Percentiles rank a stretch among this genome's conserved stretches.
phyloP scores from a whole-genome alignment of 2,113 vertebrate genomes.

The Tachuris rubrigastra region DNA sequence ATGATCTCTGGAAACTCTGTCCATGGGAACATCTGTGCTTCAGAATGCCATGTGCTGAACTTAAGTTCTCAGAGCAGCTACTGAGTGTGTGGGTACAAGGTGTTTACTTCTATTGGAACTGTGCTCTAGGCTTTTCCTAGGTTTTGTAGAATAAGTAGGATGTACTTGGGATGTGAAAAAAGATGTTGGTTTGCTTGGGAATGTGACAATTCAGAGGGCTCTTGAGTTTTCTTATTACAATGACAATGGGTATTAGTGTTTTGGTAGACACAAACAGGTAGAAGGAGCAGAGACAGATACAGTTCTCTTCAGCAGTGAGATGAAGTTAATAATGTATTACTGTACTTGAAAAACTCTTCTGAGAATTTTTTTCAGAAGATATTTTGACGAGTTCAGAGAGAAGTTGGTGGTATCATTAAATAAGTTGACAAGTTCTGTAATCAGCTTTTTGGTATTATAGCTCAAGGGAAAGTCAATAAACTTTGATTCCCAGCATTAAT shows the following conservation, averaged over 20 bases:
- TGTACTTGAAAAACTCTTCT: slow-evolving; percentile 50
- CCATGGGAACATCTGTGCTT: not conserved
- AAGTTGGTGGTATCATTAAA: slow-evolving; percentile 70
- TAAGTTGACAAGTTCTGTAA: slow-evolving; percentile 73
- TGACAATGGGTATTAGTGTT: not conserved
- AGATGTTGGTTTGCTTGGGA: not conserved
- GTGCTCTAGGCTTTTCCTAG: not conserved
- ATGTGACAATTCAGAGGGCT: not conserved
- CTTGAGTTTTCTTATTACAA: not conserved
- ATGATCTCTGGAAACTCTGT: not conserved
- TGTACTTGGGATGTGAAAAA: not conserved
- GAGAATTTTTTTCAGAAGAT: slow-evolving; percentile 67
- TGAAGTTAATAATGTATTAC: slow-evolving; percentile 20
- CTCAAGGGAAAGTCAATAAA: slow-evolving; percentile 84
- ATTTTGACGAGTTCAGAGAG: slow-evolving; percentile 63
- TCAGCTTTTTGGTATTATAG: slow-evolving; percentile 71
- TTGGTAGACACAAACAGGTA: not conserved
- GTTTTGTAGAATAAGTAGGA: not conserved
- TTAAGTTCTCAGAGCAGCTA: not conserved
- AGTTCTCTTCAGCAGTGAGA: not conserved
- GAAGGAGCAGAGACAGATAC: not conserved
- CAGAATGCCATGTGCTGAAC: not conserved
- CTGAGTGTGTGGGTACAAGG: no score
- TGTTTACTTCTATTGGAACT: not conserved
- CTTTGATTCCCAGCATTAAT: slow-evolving; percentile 79